Percentiles rank a stretch among this genome's conserved stretches.
Evolutionary conservation across 2,113 vertebrate genomes (phyloP).

Genomic region (Scomber scombrus): DNA sequence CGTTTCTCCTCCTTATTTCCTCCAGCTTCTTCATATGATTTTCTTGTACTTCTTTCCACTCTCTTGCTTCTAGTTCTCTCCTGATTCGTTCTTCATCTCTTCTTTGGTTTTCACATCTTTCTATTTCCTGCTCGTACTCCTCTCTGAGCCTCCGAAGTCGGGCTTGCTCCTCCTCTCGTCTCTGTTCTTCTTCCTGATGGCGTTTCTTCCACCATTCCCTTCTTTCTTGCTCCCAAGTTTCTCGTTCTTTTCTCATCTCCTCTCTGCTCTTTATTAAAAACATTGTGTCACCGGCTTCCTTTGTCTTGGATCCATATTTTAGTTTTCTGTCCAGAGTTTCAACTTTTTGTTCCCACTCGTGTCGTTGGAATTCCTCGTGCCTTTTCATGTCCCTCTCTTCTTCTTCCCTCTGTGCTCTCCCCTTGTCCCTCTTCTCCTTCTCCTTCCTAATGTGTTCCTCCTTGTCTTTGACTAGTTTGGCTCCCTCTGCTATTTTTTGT

Average conservation of each 20-base stretch:
- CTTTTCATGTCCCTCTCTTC: slow-evolving; percentile 6
- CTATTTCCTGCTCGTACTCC: slow-evolving; percentile 28
- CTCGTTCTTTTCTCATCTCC: background rate
- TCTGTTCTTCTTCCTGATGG: slow-evolving; percentile 18
- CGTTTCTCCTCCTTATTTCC: background rate
- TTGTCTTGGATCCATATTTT: background rate
- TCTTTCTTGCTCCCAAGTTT: slow-evolving; percentile 31
- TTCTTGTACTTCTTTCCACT: slow-evolving; percentile 6
- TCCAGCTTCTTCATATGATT: background rate
- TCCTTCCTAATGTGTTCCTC: slow-evolving; percentile 18
- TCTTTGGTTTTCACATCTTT: background rate
- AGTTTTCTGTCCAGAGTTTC: slow-evolving; percentile 5
- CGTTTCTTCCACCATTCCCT: slow-evolving; percentile 27
- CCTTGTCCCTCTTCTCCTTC: slow-evolving; percentile 16
- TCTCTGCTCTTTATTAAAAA: background rate
- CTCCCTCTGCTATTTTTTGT: slow-evolving; percentile 11
- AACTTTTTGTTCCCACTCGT: slow-evolving; percentile 16
- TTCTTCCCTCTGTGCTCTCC: slow-evolving; percentile 25
- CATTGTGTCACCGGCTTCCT: background rate
- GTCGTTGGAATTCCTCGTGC: background rate
- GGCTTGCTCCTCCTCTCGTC: background rate
- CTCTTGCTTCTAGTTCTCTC: slow-evolving; percentile 18
- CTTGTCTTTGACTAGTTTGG: slow-evolving; percentile 33
- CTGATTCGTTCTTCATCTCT: background rate
- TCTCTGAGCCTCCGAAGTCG: slow-evolving; percentile 23